Conservation (phyloP, 2,797 vertebrate genomes). For the Propithecus deckenii region DNA sequence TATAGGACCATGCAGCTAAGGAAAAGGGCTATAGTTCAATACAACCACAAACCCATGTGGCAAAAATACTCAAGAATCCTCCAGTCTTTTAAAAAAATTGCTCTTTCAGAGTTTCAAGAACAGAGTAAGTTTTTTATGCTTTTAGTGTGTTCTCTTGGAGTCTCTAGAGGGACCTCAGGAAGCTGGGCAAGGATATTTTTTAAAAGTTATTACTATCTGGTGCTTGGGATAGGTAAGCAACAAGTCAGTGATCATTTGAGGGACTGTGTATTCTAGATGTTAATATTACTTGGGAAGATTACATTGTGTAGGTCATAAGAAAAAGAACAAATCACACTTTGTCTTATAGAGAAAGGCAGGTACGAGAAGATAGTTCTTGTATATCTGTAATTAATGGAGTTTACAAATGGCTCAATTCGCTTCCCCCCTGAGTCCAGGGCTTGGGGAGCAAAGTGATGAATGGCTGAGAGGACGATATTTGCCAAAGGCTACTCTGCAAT, state of each 20-base stretch:
- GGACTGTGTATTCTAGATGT: slow-evolving; percentile 65
- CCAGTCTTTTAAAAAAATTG: slow-evolving; percentile 20
- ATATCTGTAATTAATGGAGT: slow-evolving; percentile 71
- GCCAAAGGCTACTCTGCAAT: slow-evolving; percentile 52
- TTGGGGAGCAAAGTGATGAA: slow-evolving; percentile 66
- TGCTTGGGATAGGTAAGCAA: slow-evolving; percentile 55
- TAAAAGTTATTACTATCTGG: slow-evolving; percentile 66
- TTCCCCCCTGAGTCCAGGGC: slow-evolving; percentile 50
- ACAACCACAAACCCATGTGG: slow-evolving; percentile 30
- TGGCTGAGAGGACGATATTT: slow-evolving; percentile 42
- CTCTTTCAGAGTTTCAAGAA: slow-evolving; percentile 49
- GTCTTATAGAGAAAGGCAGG: slow-evolving; percentile 64
- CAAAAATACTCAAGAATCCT: slow-evolving; percentile 44
- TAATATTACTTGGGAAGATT: slow-evolving; percentile 73
- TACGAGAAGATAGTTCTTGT: slow-evolving; percentile 62
- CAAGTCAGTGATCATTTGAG: slow-evolving; percentile 7
- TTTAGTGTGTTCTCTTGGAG: slow-evolving; percentile 40
- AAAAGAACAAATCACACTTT: slow-evolving; percentile 71
- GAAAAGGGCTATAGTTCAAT: slow-evolving; percentile 47
- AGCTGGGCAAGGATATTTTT: slow-evolving; percentile 50
- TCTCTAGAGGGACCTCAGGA: slow-evolving; percentile 50
- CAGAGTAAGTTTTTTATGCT: slow-evolving; percentile 63
- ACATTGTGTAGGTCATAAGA: slow-evolving; percentile 64
- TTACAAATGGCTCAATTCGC: slow-evolving; percentile 62
- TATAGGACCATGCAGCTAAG: background rate